Base-by-base conservation (phyloP, 2,113 vertebrate genomes). In the Solea senegalensis region DNA sequence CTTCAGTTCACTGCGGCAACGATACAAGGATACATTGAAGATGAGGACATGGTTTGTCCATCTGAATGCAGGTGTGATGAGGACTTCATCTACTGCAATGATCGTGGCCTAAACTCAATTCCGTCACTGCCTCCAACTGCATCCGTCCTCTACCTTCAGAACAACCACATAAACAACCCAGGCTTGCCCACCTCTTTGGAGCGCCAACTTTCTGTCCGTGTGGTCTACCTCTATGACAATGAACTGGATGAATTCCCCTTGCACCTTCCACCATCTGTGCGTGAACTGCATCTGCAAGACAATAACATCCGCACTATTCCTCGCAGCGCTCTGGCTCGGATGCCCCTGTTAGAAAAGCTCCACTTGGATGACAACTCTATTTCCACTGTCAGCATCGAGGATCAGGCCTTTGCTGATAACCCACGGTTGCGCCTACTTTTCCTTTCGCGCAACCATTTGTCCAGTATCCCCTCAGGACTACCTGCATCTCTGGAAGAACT, bases 291-390 rank as follows among this genome's bases (percentile, higher is more conserved):
- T 88, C 94, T 99, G 0, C 97, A 98, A 80, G 97, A 98, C 80
- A 99, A 98, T 91, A 98, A 98, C 16, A 97, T 98, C 21, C 94
- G 96, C 0, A 91, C 94, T 0, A 78, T 99, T 0, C 94, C 95
- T 40, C 89, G 95, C 0, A 94, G 93, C 11, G 93, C 96, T 0
- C 88, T 98, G 72, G 95, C 95, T 5, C 85, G 96, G n/a, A 92
- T 97, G 60, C 96, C 97, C 0, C 89, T 97, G 16, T 86, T 98
- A 27, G 96, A 98, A 69, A 95, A 96, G 39, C 91, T 98, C 21
- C 97, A 99, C 84, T 77, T 99, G 81, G 97, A 98, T 0, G 97
- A 98, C 76, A 99, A 98, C 79, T 97, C 97, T 0, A 95, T 98
- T 46, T 98, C 97, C 60, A 97, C 96, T 0, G 97, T 96, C 10